Percentiles rank a stretch among this genome's conserved stretches.
Evolutionary conservation across 2,113 vertebrate genomes (phyloP).

Genomic region (Tautogolabrus adspersus): DNA sequence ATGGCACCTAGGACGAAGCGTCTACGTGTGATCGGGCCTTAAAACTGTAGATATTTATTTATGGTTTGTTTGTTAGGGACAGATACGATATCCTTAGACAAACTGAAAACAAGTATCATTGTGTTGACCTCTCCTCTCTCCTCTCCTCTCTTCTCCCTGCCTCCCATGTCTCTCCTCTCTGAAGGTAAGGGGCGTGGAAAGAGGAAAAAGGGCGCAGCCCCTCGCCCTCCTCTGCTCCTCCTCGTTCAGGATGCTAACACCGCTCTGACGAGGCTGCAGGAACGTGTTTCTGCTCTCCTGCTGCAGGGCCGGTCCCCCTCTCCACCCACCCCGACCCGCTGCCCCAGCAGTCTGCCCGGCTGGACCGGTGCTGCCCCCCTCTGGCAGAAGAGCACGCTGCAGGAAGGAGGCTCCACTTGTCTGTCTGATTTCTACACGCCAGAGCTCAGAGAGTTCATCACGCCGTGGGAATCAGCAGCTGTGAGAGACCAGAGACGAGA

Average conservation of each 20-base stretch:
- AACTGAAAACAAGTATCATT: no score
- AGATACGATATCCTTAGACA: no score
- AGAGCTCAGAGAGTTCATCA: conserved; percentile 82
- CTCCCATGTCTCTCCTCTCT: not conserved
- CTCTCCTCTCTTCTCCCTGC: no score
- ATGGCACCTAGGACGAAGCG: no score
- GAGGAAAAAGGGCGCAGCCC: conserved; percentile 75
- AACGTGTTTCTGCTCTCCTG: conserved; percentile 86
- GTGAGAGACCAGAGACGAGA: conserved; percentile 66
- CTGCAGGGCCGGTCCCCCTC: conserved; percentile 77
- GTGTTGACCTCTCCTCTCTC: no score
- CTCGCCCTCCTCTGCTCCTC: conserved; percentile 81
- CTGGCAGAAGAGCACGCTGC: conserved; percentile 89
- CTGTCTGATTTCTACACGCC: conserved; percentile 81
- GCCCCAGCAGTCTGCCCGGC: conserved; percentile 81
- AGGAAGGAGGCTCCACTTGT: conserved; percentile 40
- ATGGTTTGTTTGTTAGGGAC: no score
- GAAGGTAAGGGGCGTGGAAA: conserved; percentile 84
- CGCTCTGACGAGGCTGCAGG: conserved; percentile 82
- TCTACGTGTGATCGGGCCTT: no score
- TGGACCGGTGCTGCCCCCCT: conserved; percentile 77
- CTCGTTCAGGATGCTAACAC: conserved; percentile 86
- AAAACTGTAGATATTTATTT: no score
- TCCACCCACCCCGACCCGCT: conserved; percentile 83
- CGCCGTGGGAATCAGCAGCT: conserved; percentile 66